Evolutionary conservation across 2,797 vertebrate genomes (phyloP).

Genomic region (Tragelaphus eurycerus): DNA sequence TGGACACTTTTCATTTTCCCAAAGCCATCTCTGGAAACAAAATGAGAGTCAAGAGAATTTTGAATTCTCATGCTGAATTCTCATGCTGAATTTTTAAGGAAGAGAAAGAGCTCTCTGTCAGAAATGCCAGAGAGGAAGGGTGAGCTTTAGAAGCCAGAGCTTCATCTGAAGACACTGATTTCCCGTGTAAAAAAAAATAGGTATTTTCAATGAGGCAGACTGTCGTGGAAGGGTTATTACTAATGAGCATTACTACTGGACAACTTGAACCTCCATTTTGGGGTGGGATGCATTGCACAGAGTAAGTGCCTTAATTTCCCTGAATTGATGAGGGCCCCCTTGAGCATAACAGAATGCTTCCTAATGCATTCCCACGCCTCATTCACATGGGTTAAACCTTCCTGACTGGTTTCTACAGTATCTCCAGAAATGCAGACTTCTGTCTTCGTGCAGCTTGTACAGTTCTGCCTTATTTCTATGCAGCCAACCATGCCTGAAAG

Average conservation of each 20-base stretch:
- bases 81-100: neutral
- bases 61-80: too few relatives aligned
- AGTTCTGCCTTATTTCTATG: conserved; percentile 80
- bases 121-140: neutral
- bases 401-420: neutral
- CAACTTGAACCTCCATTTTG: conserved; percentile 81
- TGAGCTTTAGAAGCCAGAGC: neutral
- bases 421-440: conserved; percentile 73
- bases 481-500: conserved; percentile 82
- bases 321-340: neutral
- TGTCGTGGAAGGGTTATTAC: conserved; percentile 84
- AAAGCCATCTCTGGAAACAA: neutral
- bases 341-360: neutral
- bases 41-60: neutral
- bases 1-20: neutral
- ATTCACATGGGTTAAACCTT: neutral
- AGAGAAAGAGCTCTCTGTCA: neutral
- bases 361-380: neutral
- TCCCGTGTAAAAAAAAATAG: neutral
- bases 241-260: conserved; percentile 84
- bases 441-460: conserved; percentile 74
- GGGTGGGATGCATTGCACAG: neutral
- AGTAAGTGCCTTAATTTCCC: neutral
- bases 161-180: conserved; percentile 22
- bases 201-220: conserved; percentile 72